Evolutionary conservation across 2,113 vertebrate species (phyloP), one percentile per base, ranked within the genome.

Genomic region (Aphelocoma coerulescens): DNA sequence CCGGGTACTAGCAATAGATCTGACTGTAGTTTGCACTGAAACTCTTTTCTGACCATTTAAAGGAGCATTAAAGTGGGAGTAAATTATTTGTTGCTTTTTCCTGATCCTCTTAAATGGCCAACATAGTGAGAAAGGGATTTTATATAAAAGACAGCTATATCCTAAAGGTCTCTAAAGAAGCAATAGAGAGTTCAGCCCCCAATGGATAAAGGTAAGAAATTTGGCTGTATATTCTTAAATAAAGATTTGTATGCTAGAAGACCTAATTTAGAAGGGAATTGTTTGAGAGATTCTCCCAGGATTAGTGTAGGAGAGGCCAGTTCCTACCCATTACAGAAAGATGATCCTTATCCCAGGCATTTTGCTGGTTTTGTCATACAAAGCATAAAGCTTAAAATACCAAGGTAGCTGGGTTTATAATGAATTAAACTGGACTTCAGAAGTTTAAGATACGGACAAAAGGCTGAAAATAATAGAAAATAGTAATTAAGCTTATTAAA

Each of bases 81-180:
- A 95, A 94, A 90, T 91, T 90, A 80, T 88, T 95, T 95, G 63
- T 88, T 91, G 59, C 17, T 68, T 88, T 92, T 93, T 87, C 65
- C 80, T 67, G 61, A 81, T 84, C 48, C 43, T 79, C 55, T 91
- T 92, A 92, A 93, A 67, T 65, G 35, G 66, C 58, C 54, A 81
- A 16, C 35, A 27, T 7, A 67, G 46, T 27, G n/a, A 73, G 85
- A 69, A 90, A 91, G 33, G 21, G 71, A 80, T 89, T 83, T 79
- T 58, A 27, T 83, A 4, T 52, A 59, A 88, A 86, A 88, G 74
- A 52, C 18, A 84, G 39, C 49, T 74, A 15, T 51, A 80, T 77
- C 79, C 78, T 58, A 39, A 74, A 68, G 55, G 37, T 32, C 28
- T 85, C 58, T 49, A 55, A 55, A 69, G 39, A 61, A 77, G 43